Evolutionary conservation across 2,888 invertebrate species (phyloP), one percentile per base, ranked within the genome.

Genomic region (Crioceris asparagi): DNA sequence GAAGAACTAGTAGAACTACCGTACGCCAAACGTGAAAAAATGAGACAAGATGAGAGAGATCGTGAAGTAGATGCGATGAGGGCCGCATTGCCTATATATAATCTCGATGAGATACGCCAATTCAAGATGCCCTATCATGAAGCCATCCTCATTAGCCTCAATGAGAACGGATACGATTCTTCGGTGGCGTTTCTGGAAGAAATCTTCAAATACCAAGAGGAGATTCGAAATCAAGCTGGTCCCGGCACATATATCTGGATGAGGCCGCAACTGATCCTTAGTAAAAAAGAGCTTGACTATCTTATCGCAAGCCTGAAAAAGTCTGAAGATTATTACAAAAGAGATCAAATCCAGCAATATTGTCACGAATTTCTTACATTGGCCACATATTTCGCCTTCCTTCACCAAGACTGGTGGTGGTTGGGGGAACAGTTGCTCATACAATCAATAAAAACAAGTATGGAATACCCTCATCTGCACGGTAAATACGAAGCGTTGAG

Each of bases 401-500:
- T 45, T 5, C 8, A 30, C 17, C 38, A 44, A 7, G 49, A 54
- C 18, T 71, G 73, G 54, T 56, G 71, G 44, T 75, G 75, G 75
- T 53, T 75, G 8, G 71, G 73, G 0, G 71, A 74, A 46, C 72
- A 74, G 50, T 59, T 75, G 32, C 66, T 67, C 39, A 50, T 69
- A 4, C 66, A 69, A 2, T 47, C 66, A 1, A 66, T 72, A 14
- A 67, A 67, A 1, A 63, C 69, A 1, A 64, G 67, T 1, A 64
- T 66, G 36, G 56, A 61, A 34, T 69, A 62, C 43, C 41, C 65
- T 5, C 46, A 66, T 1, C 71, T 38, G 30, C 71, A 68, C 1
- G 70, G 70, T 2, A 63, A 69, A 26, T 65, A 66, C 41, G 68
- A 71, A 46, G 68, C 66, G 1, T 59, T 67, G 35, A 66, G 67